These are phyloP conservation scores for Tursiops truncatus DNA, from an alignment of 2,113 vertebrate species.

Conservation along the genomic window DNA sequence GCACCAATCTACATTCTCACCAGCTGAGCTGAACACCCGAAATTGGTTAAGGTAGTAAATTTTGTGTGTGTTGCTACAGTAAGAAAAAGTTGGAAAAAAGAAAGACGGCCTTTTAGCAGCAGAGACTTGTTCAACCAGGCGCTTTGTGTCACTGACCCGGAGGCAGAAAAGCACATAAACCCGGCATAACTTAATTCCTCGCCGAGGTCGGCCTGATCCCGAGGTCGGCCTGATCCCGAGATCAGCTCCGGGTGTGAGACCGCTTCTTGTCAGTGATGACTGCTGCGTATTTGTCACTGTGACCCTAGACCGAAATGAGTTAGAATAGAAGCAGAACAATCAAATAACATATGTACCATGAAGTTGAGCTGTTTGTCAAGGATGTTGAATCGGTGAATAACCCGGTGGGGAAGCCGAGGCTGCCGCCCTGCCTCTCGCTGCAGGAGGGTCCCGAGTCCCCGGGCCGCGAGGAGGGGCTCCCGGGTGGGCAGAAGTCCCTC, in stretches of 20 bases:
- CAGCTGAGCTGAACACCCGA: background rate
- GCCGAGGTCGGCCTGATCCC: background rate
- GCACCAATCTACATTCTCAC: background rate
- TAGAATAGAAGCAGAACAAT: background rate
- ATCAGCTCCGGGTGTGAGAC: rapidly evolving
- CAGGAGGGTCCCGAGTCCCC: background rate
- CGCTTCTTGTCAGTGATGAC: rapidly evolving
- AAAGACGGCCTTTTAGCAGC: background rate
- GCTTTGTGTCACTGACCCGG: background rate
- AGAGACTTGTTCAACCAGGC: background rate
- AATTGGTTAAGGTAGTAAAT: background rate
- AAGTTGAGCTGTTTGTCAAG: background rate
- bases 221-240: background rate
- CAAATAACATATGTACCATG: rapidly evolving
- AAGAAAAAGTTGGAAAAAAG: background rate
- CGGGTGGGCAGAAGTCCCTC: background rate
- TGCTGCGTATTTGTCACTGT: rapidly evolving
- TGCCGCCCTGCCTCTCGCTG: background rate
- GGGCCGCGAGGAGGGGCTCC: background rate
- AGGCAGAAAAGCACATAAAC: background rate
- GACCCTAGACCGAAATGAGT: rapidly evolving
- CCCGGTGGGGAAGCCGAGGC: rapidly evolving
- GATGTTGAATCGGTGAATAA: background rate
- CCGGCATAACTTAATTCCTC: rapidly evolving
- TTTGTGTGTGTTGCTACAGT: background rate